Evolutionary conservation across 2,797 vertebrate genomes (phyloP).

Genomic region (Echiichthys vipera): DNA sequence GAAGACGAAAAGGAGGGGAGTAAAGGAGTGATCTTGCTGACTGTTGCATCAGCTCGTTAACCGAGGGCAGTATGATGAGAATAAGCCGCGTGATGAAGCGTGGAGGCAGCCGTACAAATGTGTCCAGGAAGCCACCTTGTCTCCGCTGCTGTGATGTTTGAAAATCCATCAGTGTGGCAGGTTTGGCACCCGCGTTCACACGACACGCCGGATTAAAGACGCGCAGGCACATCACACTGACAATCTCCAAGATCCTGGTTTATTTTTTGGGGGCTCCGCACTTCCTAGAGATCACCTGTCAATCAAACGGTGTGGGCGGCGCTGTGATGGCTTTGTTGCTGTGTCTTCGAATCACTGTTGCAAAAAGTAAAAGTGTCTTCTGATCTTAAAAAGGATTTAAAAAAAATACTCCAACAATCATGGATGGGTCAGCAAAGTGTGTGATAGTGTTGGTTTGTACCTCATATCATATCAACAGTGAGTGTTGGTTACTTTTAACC

Average conservation of each 20-base stretch:
- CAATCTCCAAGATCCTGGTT: conserved; percentile 43
- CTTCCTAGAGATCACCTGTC: conserved; percentile 13
- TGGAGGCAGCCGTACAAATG: conserved; percentile 63
- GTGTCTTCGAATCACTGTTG: too few species aligned
- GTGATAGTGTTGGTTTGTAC: too few species aligned
- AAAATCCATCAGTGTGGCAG: conserved; percentile 63
- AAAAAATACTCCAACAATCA: too few species aligned
- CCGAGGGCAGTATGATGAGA: conserved; percentile 77
- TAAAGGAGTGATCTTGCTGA: conserved; percentile 62
- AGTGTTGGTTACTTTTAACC: too few species aligned
- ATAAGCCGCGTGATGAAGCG: conserved; percentile 73
- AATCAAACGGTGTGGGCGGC: conserved; percentile 22
- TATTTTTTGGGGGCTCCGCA: conserved; percentile 37
- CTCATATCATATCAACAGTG: too few species aligned
- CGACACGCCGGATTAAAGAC: conserved; percentile 23
- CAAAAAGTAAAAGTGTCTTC: too few species aligned
- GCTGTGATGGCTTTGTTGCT: background rate
- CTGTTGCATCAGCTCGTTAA: conserved; percentile 75
- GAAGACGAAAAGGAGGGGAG: conserved; percentile 41
- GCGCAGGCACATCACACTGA: conserved; percentile 30
- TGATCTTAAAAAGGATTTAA: too few species aligned
- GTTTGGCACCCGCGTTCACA: conserved; percentile 26
- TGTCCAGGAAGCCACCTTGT: conserved; percentile 75
- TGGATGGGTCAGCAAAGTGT: too few species aligned
- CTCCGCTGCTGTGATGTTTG: conserved; percentile 64